A percentile compares a stretch with the other conserved stretches of the same genome.
Conservation (phyloP, 2,797 vertebrate species). For the Sebastes taczanowskii region DNA sequence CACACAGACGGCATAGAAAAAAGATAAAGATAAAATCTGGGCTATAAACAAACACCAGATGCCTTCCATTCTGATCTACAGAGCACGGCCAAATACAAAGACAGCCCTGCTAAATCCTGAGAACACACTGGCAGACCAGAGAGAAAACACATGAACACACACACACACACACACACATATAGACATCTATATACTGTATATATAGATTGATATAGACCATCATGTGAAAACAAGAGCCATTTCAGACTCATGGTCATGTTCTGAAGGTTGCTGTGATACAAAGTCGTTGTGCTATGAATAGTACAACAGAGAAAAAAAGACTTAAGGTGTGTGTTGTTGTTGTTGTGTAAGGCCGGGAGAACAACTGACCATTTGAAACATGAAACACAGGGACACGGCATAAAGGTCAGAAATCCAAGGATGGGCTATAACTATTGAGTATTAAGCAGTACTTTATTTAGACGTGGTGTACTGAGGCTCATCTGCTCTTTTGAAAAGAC, state of each 20-base stretch:
- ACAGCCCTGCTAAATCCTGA: constrained; percentile 27
- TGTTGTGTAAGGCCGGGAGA: background rate
- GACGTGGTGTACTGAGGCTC: background rate
- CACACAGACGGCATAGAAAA: background rate
- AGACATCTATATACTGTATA: background rate
- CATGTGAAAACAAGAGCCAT: constrained; percentile 17
- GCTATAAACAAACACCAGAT: constrained; percentile 56
- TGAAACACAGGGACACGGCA: constrained; percentile 10
- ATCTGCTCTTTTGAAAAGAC: background rate
- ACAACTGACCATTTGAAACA: constrained; percentile 28
- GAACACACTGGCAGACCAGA: constrained; percentile 24
- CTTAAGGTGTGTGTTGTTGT: background rate
- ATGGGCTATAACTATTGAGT: background rate
- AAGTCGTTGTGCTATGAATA: constrained; percentile 45
- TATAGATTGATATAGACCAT: background rate
- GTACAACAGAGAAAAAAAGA: background rate
- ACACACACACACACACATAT: background rate
- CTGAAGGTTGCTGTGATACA: constrained; percentile 44
- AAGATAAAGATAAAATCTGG: constrained; percentile 13
- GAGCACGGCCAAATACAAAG: constrained; percentile 28
- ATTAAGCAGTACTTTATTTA: constrained; percentile 6
- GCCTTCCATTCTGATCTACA: constrained; percentile 29
- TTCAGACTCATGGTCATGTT: constrained; percentile 11
- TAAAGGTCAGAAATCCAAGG: constrained; percentile 27
- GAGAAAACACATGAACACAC: constrained; percentile 3